A percentile compares a stretch with the other conserved stretches of the same genome.
Evolutionary conservation across 2,888 invertebrate genomes (phyloP).

Genomic region (Artemia sinica): DNA sequence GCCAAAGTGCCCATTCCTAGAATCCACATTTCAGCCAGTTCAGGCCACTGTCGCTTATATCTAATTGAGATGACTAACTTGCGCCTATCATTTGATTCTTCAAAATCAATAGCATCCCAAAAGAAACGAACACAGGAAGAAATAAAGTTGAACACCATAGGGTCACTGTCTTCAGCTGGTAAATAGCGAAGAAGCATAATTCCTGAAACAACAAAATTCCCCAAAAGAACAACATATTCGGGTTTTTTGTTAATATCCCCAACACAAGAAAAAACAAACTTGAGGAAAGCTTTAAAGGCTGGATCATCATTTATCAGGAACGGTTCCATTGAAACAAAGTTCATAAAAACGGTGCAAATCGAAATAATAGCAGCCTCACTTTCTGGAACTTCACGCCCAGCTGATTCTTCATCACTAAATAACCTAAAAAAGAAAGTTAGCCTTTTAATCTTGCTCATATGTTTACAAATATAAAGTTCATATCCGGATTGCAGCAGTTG

Average conservation of each 20-base stretch:
- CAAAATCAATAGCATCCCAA: conserved; percentile 80
- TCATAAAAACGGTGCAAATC: conserved; percentile 79
- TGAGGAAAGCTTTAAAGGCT: conserved; percentile 57
- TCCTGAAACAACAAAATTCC: conserved; percentile 65
- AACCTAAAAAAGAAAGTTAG: not conserved
- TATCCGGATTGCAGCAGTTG: no score
- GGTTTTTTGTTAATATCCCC: conserved; percentile 64
- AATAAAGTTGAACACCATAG: conserved; percentile 26
- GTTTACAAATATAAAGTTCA: no score
- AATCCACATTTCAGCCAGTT: conserved; percentile 79
- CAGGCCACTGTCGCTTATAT: conserved; percentile 75
- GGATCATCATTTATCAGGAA: conserved; percentile 60
- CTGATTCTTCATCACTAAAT: conserved; percentile 19
- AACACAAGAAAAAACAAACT: conserved; percentile 65
- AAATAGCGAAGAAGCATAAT: conserved; percentile 64
- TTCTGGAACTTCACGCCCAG: conserved; percentile 49
- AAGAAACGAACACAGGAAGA: conserved; percentile 57
- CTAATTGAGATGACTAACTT: conserved; percentile 58
- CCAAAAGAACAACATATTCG: conserved; percentile 66
- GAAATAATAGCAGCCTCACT: conserved; percentile 69
- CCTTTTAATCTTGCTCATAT: no score
- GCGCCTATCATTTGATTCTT: conserved; percentile 65
- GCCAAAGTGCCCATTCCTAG: conserved; percentile 84
- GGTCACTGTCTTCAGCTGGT: conserved; percentile 45
- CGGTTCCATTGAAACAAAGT: conserved; percentile 69